Evolutionary conservation across 1,140 invertebrate genomes (phyloP).

Genomic region (Eriosoma lanigerum): DNA sequence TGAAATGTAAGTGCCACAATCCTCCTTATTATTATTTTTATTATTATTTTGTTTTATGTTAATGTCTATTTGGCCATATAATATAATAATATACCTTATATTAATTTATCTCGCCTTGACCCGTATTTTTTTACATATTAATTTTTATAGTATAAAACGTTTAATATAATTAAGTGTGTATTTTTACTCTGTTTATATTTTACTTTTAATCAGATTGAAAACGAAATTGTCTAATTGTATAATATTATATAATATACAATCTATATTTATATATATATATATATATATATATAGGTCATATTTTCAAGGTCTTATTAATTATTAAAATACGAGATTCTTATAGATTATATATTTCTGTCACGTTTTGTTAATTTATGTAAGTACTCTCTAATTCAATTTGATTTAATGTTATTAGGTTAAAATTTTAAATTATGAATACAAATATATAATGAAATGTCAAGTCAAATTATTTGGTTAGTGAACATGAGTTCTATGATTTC

Average conservation of each 20-base stretch:
- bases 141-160: no score
- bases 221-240: no score
- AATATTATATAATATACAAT: no score
- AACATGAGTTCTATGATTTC: slow-evolving; percentile 8
- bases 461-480: slow-evolving; percentile 31
- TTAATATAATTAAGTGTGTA: background rate
- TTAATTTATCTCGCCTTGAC: no score
- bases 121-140: slow-evolving; percentile 1
- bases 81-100: no score
- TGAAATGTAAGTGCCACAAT: slow-evolving; percentile 65
- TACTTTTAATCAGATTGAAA: no score
- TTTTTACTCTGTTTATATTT: background rate
- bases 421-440: background rate
- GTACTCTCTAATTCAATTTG: background rate
- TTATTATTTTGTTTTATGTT: no score
- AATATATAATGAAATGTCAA: background rate
- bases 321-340: background rate
- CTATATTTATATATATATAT: no score
- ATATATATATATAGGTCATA: slow-evolving; percentile 23
- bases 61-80: no score
- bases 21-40: background rate
- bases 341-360: background rate
- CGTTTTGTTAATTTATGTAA: background rate
- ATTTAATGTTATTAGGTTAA: background rate
- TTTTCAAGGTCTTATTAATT: slow-evolving; percentile 25